Evolutionary conservation across 2,888 invertebrate species (phyloP), one percentile per base, ranked within the genome.

Genomic region (Zygaena filipendulae): DNA sequence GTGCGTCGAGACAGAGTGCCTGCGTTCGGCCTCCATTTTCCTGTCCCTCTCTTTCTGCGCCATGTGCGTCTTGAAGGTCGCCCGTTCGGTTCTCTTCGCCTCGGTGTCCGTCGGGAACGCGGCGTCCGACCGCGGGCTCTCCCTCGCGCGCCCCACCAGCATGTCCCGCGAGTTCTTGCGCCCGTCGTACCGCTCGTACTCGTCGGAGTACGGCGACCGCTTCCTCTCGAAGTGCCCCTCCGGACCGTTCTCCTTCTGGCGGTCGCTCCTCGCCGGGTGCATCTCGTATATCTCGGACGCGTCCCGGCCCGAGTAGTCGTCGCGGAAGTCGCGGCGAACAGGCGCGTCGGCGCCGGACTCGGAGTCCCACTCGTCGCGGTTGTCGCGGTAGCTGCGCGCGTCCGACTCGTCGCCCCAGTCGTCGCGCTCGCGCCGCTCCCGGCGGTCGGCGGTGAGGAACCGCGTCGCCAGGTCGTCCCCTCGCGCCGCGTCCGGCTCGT

Each of bases 11-110:
- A 89, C 87, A 1, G 90, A 89, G 30, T 87, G 85, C 45, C 90
- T 84, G 34, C 91, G 85, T 40, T 90, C 89, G 3, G 87, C 84
- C 47, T 90, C 90, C 30, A 82, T 67, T 39, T 77, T 77, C 29
- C 74, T 61, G 23, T 80, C 75, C 41, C 86, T 72, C 45, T 87
- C 85, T 39, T 87, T 87, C 51, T 86, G 84, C 1, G 82, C 85
- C 85, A 87, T 87, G 49, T 89, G 88, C 1, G 88, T 88, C 45
- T 87, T 84, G 47, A 88, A 89, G 1, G 88, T 88, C 0, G 87
- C 85, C 25, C 87, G 69, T 29, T 84, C 84, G 2, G 53, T 43
- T 8, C 70, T 63, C 40, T 80, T 71, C 8, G 52, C 40, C 2
- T 47, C 58, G 35, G 51, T 61, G 2, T 75, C 72, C 3, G 57